Base-by-base conservation (phyloP, 2,888 invertebrate genomes). In the Drosophila vallismaia region DNA sequence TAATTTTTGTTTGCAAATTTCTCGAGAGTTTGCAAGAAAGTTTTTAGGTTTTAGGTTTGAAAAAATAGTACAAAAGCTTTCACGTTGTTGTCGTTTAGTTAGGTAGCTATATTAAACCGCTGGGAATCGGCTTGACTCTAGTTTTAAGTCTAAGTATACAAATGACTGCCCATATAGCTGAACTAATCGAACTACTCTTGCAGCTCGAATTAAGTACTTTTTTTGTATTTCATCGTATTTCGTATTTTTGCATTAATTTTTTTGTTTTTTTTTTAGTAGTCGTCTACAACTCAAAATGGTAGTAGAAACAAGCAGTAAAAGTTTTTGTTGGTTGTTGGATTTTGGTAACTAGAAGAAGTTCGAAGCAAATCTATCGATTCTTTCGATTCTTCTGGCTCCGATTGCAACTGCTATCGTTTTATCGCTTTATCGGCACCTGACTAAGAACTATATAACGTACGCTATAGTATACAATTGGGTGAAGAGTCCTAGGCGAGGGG, bases 131-230 rank as follows among this genome's bases (percentile, higher is more conserved):
- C 49, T 55, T 57, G 48, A 56, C 45, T 56, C 52, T 62, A 70
- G 73, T 72, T 72, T 74, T 68, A 82, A 70, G 73, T 72, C 73
- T 74, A 72, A 82, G 86, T 82, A 82, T 82, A 82, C 86, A 85
- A 85, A 79, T 82, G 82, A 82, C 79, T 91, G 92, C 92, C 92
- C 92, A 92, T 92, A 92, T 86, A 86, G 87, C 88, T 79, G 74
- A 56, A 40, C 63, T 45, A 54, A 71, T 49, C 19, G 28, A 28
- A 28, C 28, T 28, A 28, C 28, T 66, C 29, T 55, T 49, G 77
- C 85, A 79, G 79, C 46, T 73, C 76, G 75, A 48, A 74, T 74
- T 84, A 84, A 84, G 83, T 84, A 86, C 85, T 77, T 72, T 19
- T 19, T 19, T 19, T 14, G 14, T 14, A 14, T 14, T 14, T 14